phyloP scores from a whole-genome alignment of 92 coral and sea anemone genomes.

The Parazoanthus darwini region DNA sequence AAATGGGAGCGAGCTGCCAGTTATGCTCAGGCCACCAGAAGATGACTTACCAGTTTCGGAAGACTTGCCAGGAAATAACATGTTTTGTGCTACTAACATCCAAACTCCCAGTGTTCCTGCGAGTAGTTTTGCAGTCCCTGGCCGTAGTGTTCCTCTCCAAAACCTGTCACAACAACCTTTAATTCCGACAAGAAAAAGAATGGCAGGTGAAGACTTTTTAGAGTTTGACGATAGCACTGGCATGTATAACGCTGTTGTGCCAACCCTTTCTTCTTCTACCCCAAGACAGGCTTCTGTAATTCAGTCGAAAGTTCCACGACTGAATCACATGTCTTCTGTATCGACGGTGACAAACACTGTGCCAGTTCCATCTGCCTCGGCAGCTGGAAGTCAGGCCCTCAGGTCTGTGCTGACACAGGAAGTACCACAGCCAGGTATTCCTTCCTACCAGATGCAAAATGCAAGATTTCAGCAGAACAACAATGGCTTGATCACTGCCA shows the following conservation, averaged over 20 bases:
- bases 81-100: conserved; percentile 5
- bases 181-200: conserved; percentile 25
- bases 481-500: conserved; percentile 10
- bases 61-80: background rate
- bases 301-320: conserved; percentile 26
- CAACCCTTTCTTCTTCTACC: background rate
- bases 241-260: background rate
- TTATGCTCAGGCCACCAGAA: conserved; percentile 15
- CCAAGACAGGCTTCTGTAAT: conserved; percentile 6
- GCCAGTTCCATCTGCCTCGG: background rate
- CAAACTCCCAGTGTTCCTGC: background rate
- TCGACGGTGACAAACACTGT: conserved; percentile 27
- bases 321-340: conserved; percentile 34
- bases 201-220: background rate
- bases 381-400: background rate
- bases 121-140: background rate
- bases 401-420: background rate
- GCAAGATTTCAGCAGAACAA: conserved; percentile 14
- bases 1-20: conserved; percentile 40
- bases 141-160: background rate
- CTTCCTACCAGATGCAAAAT: conserved; percentile 3
- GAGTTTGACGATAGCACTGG: conserved; percentile 1
- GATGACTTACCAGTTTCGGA: conserved; percentile 5
- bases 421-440: conserved; percentile 6
- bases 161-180: background rate